phyloP scores from a whole-genome alignment of 2,888 invertebrate genomes.

The Caenorhabditis wallacei region DNA sequence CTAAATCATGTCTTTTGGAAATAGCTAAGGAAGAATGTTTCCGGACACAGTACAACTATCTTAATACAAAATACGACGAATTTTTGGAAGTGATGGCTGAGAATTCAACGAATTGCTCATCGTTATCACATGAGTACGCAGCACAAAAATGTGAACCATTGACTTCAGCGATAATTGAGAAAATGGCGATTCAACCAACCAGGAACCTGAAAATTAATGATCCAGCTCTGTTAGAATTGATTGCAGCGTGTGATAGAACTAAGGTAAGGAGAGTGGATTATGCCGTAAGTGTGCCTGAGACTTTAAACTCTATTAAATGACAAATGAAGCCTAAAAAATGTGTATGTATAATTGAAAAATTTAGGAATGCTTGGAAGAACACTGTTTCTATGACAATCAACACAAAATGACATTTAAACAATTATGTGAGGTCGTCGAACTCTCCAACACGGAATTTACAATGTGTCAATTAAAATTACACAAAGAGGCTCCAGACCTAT shows the following conservation, averaged over 20 bases:
- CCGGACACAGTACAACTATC: background rate
- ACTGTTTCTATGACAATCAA: background rate
- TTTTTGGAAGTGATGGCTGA: background rate
- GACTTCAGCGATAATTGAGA: background rate
- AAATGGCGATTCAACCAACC: background rate
- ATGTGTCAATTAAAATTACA: background rate
- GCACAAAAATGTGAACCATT: background rate
- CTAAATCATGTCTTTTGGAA: background rate
- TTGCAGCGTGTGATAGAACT: background rate
- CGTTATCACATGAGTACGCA: background rate
- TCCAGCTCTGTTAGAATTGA: background rate
- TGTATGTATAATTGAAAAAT: background rate
- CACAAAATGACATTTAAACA: background rate
- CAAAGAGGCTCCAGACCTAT: background rate
- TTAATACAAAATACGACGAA: background rate
- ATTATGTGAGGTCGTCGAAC: background rate
- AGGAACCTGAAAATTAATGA: background rate
- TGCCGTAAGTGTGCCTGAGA: too few relatives aligned
- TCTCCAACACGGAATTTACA: slow-evolving; percentile 2
- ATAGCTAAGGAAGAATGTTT: background rate
- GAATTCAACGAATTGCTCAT: background rate
- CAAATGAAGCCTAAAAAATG: too few relatives aligned
- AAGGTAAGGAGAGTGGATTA: background rate
- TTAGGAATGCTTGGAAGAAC: background rate
- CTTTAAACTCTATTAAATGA: too few relatives aligned